A percentile compares a stretch with the other conserved stretches of the same genome.
phyloP scores from a whole-genome alignment of 1,140 invertebrate species.

The Drosophila ironensis region DNA sequence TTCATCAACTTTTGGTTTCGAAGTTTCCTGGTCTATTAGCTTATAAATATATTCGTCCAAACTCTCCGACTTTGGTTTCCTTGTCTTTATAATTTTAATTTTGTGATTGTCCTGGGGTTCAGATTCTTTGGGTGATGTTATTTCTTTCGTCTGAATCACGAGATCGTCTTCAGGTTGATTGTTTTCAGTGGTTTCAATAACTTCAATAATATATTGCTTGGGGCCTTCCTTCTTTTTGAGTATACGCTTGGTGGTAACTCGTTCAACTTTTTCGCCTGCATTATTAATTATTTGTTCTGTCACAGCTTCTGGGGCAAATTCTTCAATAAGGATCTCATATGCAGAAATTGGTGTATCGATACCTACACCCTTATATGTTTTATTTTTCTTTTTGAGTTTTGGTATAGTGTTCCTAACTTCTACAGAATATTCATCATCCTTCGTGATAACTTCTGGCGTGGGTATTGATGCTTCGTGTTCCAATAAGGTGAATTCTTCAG shows the following conservation, averaged over 20 bases:
- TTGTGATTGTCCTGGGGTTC: constrained; percentile 58
- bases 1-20: constrained; percentile 53
- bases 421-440: constrained; percentile 28
- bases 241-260: constrained; percentile 59
- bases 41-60: constrained; percentile 62
- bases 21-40: constrained; percentile 68
- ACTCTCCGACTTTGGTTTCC: constrained; percentile 52
- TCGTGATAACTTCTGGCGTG: constrained; percentile 17
- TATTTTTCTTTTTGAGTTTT: constrained; percentile 69
- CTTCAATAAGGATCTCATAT: constrained; percentile 70
- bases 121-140: constrained; percentile 63
- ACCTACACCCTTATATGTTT: constrained; percentile 30
- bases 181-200: constrained; percentile 72
- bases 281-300: constrained; percentile 73
- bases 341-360: neutral
- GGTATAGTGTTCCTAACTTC: constrained; percentile 29
- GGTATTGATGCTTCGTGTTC: constrained; percentile 11
- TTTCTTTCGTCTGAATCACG: constrained; percentile 65
- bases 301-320: constrained; percentile 63
- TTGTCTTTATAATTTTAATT: constrained; percentile 55
- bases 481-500: neutral
- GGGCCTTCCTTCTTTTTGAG: constrained; percentile 63
- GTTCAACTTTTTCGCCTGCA: constrained; percentile 67
- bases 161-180: constrained; percentile 68
- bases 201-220: constrained; percentile 71